Evolutionary conservation across 2,888 invertebrate genomes (phyloP), one percentile per base, ranked within the genome.

Genomic region (Tetrapedia diversipes): DNA sequence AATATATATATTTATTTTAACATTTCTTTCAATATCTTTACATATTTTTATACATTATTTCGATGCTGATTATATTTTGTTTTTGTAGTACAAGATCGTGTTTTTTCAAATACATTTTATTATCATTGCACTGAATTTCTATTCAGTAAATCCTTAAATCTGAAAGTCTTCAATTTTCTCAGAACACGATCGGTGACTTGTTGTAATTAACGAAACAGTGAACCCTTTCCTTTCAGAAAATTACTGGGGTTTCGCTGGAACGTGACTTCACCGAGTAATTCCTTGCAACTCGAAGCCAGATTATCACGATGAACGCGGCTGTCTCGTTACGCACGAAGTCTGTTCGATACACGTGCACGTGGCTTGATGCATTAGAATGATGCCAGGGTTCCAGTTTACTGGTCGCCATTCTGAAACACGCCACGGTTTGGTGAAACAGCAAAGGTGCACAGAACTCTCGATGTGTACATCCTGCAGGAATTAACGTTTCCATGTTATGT

Each of bases 331-430:
- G 84, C 80, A 81, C 77, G 81, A 79, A 81, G 74, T 68, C 74
- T 79, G 81, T 63, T 69, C 70, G 79, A 51, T 68, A 71, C 61
- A 77, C 79, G 78, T 68, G 75, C 75, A 66, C 57, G 73, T 19
- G 69, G 61, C 77, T 83, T 79, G 81, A 83, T 81, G 83, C 83
- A 81, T 83, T 75, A 64, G 81, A 81, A 84, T 80, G 82, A 80
- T 64, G 82, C 56, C 43, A 27, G 56, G 34, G 57, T 67, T 54
- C 61, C 67, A 63, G 72, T 78, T 76, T 72, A 63, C 73, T 49
- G 60, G 60, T 64, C 69, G 53, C 61, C 37, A 32, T 65, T 69
- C 54, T 32, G 32, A 37, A 27, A 32, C 68, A 43, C n/a, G 14
- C 47, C 43, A 73, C 73, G 67, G 53, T 71, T 70, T 56, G 75